Conservation (phyloP, 2,797 vertebrate genomes). For the Coracias cyanogaster region DNA sequence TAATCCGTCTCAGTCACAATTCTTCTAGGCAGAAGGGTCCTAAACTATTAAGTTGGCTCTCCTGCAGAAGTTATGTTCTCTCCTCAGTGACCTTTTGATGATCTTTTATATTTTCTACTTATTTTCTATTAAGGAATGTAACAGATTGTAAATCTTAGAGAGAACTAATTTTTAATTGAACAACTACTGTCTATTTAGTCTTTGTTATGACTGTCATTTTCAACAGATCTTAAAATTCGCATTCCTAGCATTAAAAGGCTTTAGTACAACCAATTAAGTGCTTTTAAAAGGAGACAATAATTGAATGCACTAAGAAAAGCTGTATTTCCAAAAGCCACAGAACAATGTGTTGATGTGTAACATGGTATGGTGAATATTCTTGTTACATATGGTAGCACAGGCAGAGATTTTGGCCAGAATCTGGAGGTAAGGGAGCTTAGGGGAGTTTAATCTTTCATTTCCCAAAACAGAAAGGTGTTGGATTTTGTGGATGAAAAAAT, state of each 20-base stretch:
- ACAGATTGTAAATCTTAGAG: neutral
- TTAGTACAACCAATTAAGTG: neutral
- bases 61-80: neutral
- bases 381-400: neutral
- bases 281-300: neutral
- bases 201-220: neutral
- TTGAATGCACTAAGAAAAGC: neutral
- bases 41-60: neutral
- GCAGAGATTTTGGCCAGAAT: neutral
- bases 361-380: neutral
- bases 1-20: neutral
- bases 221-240: neutral
- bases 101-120: neutral
- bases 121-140: neutral
- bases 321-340: neutral
- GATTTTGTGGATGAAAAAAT: neutral
- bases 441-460: neutral
- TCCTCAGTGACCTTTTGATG: neutral
- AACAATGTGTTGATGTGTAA: neutral
- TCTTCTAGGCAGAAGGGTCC: neutral
- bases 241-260: neutral
- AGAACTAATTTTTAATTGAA: neutral
- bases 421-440: neutral
- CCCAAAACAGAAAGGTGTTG: neutral
- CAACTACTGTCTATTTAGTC: neutral